Percentiles rank a stretch among this genome's conserved stretches.
Evolutionary conservation across 2,888 invertebrate species (phyloP).

Genomic region (Euzophera pinguis): DNA sequence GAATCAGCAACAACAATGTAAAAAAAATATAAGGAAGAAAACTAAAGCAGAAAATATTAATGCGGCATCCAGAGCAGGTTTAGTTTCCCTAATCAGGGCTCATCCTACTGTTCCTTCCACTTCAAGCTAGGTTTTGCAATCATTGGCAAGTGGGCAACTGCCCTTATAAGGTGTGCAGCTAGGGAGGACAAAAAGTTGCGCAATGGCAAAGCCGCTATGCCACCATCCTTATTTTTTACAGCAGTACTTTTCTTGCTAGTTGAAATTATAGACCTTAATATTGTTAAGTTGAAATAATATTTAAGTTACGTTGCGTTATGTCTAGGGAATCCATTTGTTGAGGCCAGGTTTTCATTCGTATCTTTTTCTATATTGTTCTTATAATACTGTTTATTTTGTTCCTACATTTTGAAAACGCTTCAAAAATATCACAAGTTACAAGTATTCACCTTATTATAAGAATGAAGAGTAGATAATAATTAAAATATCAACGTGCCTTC

Average conservation of each 20-base stretch:
- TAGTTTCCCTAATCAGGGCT: slow-evolving; percentile 7
- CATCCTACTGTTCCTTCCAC: not conserved
- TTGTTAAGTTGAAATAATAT: no score
- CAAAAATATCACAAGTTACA: no score
- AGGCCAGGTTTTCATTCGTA: no score
- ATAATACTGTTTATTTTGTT: no score
- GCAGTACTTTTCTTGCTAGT: not conserved
- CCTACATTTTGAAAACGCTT: no score
- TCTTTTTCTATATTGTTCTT: no score
- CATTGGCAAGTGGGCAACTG: no score
- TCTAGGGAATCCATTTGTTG: no score
- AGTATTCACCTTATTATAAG: no score
- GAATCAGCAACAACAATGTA: no score
- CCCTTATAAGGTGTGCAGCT: not conserved
- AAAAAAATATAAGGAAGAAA: not conserved
- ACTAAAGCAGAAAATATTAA: not conserved
- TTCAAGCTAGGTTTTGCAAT: slow-evolving; percentile 1
- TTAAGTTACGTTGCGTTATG: no score
- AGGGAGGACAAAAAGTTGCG: not conserved
- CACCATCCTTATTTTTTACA: slow-evolving; percentile 4
- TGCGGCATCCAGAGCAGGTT: not conserved
- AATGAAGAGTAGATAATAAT: not conserved
- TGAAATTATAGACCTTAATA: no score
- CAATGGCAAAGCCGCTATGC: not conserved
- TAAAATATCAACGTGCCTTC: not conserved